phyloP scores from a whole-genome alignment of 2,888 invertebrate species.

The Phorcus lineatus region DNA sequence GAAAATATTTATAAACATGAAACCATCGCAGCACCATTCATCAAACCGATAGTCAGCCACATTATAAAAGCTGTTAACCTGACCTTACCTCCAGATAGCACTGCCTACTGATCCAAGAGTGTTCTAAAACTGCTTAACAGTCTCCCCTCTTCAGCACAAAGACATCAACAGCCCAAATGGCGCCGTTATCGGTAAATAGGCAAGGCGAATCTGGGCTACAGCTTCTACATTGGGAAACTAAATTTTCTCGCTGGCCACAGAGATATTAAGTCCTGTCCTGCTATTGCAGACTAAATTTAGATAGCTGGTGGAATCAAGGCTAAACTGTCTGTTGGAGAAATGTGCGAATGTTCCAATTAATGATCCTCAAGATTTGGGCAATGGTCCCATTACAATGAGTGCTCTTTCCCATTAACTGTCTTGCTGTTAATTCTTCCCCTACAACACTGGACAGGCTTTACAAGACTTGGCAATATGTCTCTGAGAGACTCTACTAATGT shows the following conservation, averaged over 20 bases:
- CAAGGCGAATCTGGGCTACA: neutral
- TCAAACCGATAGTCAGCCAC: too few species aligned
- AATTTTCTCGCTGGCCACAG: slow-evolving; percentile 3
- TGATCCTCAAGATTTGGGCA: neutral
- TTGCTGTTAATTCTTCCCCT: neutral
- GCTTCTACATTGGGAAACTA: slow-evolving; percentile 6
- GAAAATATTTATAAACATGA: too few species aligned
- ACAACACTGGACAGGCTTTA: neutral
- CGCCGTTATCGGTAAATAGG: neutral
- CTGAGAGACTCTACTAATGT: too few species aligned
- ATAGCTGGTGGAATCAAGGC: neutral
- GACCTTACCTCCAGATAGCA: too few species aligned
- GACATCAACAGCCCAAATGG: neutral
- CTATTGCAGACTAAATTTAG: slow-evolving; percentile 4
- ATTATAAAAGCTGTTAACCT: too few species aligned
- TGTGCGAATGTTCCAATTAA: neutral
- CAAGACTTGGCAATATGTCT: neutral
- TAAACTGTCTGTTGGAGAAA: neutral
- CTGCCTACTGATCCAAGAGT: too few species aligned
- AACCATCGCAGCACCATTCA: too few species aligned
- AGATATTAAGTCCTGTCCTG: neutral
- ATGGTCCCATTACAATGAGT: neutral
- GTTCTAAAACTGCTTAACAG: neutral
- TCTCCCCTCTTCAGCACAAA: neutral
- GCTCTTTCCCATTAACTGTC: neutral